These are phyloP conservation scores for Leptopilina boulardi DNA, from an alignment of 1,140 invertebrate genomes.

Conservation along the genomic window DNA sequence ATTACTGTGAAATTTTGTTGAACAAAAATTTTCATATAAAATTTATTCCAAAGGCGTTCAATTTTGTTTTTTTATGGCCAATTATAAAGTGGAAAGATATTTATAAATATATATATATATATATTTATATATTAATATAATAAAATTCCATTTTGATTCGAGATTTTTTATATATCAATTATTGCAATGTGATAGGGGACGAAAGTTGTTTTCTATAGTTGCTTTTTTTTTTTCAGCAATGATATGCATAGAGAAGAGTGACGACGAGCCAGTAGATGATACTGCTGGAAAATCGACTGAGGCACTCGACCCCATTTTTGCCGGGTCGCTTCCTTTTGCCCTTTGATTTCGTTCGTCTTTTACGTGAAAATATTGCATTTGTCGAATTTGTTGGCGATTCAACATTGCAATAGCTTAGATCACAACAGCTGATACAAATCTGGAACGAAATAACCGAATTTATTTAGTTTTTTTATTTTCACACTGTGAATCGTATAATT, in stretches of 20 bases:
- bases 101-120: no score
- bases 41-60: no score
- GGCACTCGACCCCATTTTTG: slow-evolving; percentile 63
- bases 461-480: no score
- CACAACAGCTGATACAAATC: slow-evolving; percentile 82
- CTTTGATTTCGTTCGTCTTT: slow-evolving; percentile 70
- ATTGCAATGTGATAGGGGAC: no score
- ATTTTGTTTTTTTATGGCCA: no score
- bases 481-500: slow-evolving; percentile 21
- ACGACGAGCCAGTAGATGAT: slow-evolving; percentile 61
- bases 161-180: no score
- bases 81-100: no score
- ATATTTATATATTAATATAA: no score
- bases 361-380: slow-evolving; percentile 76
- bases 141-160: no score
- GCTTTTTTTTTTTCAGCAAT: slow-evolving; percentile 66
- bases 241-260: slow-evolving; percentile 72
- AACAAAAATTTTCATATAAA: no score
- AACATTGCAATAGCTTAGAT: slow-evolving; percentile 81
- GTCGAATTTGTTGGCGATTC: slow-evolving; percentile 80
- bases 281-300: slow-evolving; percentile 59
- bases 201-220: slow-evolving; percentile 17
- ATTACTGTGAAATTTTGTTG: no score
- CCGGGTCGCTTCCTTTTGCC: slow-evolving; percentile 66
- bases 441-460: slow-evolving; percentile 75